Base-by-base conservation (phyloP, 2,113 vertebrate species). In the Scomber japonicus region DNA sequence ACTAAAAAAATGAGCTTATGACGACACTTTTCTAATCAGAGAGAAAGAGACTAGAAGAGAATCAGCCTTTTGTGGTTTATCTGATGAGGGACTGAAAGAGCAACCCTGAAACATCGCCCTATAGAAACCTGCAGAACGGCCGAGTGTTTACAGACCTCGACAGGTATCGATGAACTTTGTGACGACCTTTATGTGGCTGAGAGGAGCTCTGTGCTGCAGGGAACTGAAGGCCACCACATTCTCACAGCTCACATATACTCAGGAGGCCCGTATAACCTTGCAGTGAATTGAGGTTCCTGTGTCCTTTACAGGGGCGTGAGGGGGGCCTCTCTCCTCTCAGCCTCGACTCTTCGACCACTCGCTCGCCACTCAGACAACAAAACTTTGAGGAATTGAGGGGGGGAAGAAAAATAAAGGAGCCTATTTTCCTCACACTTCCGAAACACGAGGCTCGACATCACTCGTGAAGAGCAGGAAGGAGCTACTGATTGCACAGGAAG, bases 401-500 rank as follows among this genome's bases (percentile, higher is more conserved):
- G 19, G 24, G 12, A 27, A 62, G 19, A 54, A 31, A 40, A 31
- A 13, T 27, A 63, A 21, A 3, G 1, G 10, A n/a, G 16, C 59
- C 62, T 66, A 69, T 87, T 71, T 27, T 80, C 55, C 70, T 81
- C 17, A 0, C 10, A 66, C 55, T 3, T 71, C 6, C 24, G 72
- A 68, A 69, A 75, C 54, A 75, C 54, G 70, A 85, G 60, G 46
- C 74, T 77, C 62, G 4, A 70, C 71, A 74, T 69, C 62, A 67
- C 69, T 69, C 35, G 63, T 56, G 73, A 80, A 54, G 62, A 72
- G 67, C 49, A 80, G 88, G 88, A 89, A 86, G 79, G 46, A 19
- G 81, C 81, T 12, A 65, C 80, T 89, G 91, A 88, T 89, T 89
- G 85, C 85, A 88, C 74, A 83, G 91, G 69, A 78, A 86, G 64